Conservation (phyloP, 1,140 invertebrate species). For the Bombus consobrinus region DNA sequence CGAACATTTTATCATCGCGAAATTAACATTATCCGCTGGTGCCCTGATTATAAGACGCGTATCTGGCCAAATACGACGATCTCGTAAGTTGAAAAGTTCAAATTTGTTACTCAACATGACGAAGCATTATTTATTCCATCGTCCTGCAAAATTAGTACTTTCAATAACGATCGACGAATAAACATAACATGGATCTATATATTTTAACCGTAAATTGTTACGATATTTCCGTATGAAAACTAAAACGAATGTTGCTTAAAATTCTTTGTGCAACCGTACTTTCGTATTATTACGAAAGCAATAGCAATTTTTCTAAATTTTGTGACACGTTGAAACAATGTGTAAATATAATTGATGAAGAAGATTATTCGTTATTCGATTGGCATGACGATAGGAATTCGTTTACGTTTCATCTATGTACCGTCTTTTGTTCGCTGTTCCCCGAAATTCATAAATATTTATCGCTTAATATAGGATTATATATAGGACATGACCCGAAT, state of each 20-base stretch:
- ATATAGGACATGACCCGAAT: slow-evolving; percentile 13
- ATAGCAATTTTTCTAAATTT: no score
- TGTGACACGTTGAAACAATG: no score
- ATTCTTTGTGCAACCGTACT: no score
- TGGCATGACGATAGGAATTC: no score
- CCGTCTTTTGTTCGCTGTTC: background rate
- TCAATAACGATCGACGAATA: background rate
- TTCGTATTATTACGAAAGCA: no score
- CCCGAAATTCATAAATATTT: background rate
- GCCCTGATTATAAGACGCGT: background rate
- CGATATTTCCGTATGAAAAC: background rate
- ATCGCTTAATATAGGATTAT: background rate
- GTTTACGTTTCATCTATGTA: no score
- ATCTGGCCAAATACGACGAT: background rate
- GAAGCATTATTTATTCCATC: background rate
- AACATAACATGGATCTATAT: background rate
- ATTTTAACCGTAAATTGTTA: background rate
- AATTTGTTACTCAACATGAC: background rate
- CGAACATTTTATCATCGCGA: background rate
- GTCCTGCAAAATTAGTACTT: background rate
- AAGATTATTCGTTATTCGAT: no score
- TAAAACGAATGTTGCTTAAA: no score
- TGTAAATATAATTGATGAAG: no score
- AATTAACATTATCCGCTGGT: background rate
- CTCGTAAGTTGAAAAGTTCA: background rate